Percentiles rank a stretch among this genome's conserved stretches.
Evolutionary conservation across 1,140 invertebrate species (phyloP).

Genomic region (Diachasma alloeum): DNA sequence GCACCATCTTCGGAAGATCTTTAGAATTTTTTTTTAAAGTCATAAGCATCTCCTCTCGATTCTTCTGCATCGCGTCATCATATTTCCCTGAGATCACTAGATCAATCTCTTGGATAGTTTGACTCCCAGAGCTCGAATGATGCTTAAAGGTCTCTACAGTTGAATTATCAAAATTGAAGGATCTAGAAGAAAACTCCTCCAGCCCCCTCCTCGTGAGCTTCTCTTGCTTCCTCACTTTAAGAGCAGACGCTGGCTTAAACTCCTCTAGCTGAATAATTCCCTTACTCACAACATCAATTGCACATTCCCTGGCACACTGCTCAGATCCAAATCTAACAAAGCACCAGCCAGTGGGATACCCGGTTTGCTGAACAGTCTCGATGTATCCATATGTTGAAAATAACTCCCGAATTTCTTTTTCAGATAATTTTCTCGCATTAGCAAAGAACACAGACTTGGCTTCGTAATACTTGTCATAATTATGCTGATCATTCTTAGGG

Average conservation of each 20-base stretch:
- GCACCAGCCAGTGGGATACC: neutral
- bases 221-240: neutral
- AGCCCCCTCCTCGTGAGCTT: neutral
- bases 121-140: neutral
- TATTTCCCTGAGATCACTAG: neutral
- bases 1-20: neutral
- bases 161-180: neutral
- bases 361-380: neutral
- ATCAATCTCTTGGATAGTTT: neutral
- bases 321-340: neutral
- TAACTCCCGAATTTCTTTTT: neutral
- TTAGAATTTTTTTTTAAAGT: neutral
- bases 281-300: neutral
- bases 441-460: neutral
- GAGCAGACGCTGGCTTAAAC: neutral
- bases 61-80: neutral
- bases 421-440: neutral
- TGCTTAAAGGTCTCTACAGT: no score
- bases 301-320: neutral
- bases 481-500: neutral
- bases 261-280: neutral
- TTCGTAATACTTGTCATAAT: neutral
- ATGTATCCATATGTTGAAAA: neutral
- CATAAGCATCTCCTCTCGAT: neutral
- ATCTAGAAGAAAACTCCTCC: neutral